Evolutionary conservation across 1,140 invertebrate species (phyloP).

Genomic region (Stegodyphus mimosarum): DNA sequence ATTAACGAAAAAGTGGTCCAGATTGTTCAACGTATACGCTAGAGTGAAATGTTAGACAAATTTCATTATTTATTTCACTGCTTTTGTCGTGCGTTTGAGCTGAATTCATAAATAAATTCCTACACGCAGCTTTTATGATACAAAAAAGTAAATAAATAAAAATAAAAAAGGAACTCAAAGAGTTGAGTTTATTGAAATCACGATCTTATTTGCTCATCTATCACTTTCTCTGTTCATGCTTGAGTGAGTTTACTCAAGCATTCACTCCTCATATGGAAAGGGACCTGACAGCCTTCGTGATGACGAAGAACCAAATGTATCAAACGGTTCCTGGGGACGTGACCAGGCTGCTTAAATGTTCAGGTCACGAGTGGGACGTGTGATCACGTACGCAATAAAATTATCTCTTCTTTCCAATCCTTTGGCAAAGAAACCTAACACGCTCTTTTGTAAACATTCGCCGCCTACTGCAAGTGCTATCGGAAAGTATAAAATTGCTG

Average conservation of each 20-base stretch:
- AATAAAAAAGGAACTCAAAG: no score
- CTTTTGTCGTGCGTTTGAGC: neutral
- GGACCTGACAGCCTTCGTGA: conserved; percentile 13
- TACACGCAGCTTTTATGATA: neutral
- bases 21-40: no score
- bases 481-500: no score
- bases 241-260: conserved; percentile 29
- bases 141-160: neutral
- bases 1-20: no score
- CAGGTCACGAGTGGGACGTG: conserved; percentile 18
- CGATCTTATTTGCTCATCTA: conserved; percentile 18
- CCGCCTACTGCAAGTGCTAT: no score
- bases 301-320: conserved; percentile 32
- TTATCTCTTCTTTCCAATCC: conserved; percentile 13
- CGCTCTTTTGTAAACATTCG: no score
- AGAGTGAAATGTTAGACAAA: no score
- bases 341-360: conserved; percentile 30
- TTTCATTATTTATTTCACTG: neutral
- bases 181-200: neutral
- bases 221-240: neutral
- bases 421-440: neutral
- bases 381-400: conserved; percentile 36
- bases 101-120: neutral
- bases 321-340: conserved; percentile 29
- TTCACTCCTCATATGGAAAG: conserved; percentile 10